These are phyloP conservation scores for Neopipo cinnamomea DNA, from an alignment of 2,113 vertebrate species.

Conservation along the genomic window DNA sequence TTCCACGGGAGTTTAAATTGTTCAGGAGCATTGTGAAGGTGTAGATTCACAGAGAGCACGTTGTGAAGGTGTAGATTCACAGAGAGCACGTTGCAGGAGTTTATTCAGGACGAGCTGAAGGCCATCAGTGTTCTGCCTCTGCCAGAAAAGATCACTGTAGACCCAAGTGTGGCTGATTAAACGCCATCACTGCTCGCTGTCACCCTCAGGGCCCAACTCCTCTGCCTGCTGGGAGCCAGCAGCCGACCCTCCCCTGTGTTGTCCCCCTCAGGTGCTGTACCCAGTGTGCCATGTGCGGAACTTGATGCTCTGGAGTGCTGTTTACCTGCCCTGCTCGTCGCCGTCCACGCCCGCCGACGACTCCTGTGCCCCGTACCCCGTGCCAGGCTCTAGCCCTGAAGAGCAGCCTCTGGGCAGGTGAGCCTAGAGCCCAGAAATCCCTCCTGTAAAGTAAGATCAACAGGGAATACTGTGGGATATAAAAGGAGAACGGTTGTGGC, in stretches of 20 bases:
- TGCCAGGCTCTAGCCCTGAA: slow-evolving; percentile 84
- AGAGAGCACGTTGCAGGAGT: background rate
- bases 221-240: background rate
- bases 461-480: background rate
- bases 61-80: background rate
- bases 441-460: slow-evolving; percentile 72
- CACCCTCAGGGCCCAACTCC: background rate
- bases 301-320: slow-evolving; percentile 95
- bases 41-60: too few relatives aligned
- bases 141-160: background rate
- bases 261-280: slow-evolving; percentile 84
- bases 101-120: background rate
- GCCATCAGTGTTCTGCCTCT: background rate
- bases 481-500: background rate
- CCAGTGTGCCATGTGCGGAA: slow-evolving; percentile 97
- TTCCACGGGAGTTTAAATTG: background rate
- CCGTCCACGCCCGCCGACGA: slow-evolving; percentile 91
- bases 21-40: background rate
- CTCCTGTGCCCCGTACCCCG: slow-evolving; percentile 90
- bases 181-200: background rate
- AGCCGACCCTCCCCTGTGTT: background rate
- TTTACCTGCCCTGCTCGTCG: slow-evolving; percentile 93
- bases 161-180: background rate
- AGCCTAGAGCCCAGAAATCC: slow-evolving; percentile 71
- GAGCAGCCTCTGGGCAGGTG: slow-evolving; percentile 91